Conservation (phyloP, 2,797 vertebrate species). For the Ceryle rudis region DNA sequence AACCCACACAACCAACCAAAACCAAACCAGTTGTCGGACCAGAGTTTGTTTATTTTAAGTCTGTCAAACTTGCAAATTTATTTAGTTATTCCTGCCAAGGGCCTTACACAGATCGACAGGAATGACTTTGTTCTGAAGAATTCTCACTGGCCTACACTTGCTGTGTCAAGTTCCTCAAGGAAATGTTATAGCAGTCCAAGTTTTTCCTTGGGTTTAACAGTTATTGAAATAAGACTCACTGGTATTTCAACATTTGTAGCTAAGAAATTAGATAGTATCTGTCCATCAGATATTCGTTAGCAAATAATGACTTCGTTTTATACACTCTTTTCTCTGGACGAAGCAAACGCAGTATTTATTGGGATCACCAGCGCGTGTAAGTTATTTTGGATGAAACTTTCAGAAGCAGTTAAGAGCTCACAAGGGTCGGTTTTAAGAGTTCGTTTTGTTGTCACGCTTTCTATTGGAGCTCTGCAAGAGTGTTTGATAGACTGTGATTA, state of each 20-base stretch:
- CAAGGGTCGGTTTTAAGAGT: neutral
- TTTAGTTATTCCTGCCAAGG: neutral
- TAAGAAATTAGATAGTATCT: neutral
- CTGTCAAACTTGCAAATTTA: neutral
- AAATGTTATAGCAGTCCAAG: neutral
- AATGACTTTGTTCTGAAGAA: neutral
- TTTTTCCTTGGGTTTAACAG: neutral
- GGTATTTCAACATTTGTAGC: neutral
- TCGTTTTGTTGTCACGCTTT: conserved; percentile 3
- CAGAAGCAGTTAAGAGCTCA: neutral
- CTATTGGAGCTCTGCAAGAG: neutral
- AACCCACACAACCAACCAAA: neutral
- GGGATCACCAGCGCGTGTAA: neutral
- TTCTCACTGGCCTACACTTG: neutral
- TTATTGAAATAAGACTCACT: neutral
- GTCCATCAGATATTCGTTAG: neutral
- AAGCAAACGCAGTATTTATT: neutral
- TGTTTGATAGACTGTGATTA: conserved; percentile 2
- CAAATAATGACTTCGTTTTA: neutral
- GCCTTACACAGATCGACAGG: neutral
- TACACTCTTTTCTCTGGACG: neutral
- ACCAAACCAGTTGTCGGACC: neutral
- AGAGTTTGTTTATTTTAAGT: neutral
- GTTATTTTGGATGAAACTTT: neutral
- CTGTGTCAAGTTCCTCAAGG: neutral